Evolutionary conservation across 2,113 vertebrate species (phyloP).

Genomic region (Sisor rabdophorus): DNA sequence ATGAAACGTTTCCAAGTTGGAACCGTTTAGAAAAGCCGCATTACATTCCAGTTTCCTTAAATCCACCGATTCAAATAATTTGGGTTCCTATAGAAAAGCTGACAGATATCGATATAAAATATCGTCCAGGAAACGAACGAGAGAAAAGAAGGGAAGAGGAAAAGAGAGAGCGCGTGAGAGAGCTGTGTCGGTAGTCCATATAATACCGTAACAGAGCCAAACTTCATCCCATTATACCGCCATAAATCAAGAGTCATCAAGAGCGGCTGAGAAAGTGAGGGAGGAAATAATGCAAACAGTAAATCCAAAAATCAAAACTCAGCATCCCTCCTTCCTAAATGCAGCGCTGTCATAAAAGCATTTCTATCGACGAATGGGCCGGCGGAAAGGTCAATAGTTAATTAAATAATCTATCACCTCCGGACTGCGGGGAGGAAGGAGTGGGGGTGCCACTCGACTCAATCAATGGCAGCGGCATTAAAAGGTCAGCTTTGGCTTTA

Average conservation of each 20-base stretch:
- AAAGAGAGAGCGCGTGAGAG: slow-evolving; percentile 7
- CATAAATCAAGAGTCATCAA: slow-evolving; percentile 31
- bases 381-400: slow-evolving; percentile 99
- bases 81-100: no score
- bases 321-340: slow-evolving; percentile 74
- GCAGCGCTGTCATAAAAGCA: slow-evolving; percentile 79
- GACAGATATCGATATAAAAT: no score
- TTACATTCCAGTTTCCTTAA: no score
- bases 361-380: slow-evolving; percentile 90
- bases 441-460: slow-evolving; percentile 80
- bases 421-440: slow-evolving; percentile 61
- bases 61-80: no score
- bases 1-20: no score
- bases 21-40: no score
- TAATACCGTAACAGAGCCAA: slow-evolving; percentile 18
- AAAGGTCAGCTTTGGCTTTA: slow-evolving; percentile 94
- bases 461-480: slow-evolving; percentile 94
- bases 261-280: slow-evolving; percentile 3
- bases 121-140: background rate
- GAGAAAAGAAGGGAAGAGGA: slow-evolving; percentile 18
- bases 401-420: slow-evolving; percentile 99
- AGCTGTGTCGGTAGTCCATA: slow-evolving; percentile 15
- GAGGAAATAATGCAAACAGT: slow-evolving; percentile 58
- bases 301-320: slow-evolving; percentile 72
- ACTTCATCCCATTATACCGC: slow-evolving; percentile 19